phyloP scores from a whole-genome alignment of 2,797 vertebrate species.

The Furcifer pardalis region DNA sequence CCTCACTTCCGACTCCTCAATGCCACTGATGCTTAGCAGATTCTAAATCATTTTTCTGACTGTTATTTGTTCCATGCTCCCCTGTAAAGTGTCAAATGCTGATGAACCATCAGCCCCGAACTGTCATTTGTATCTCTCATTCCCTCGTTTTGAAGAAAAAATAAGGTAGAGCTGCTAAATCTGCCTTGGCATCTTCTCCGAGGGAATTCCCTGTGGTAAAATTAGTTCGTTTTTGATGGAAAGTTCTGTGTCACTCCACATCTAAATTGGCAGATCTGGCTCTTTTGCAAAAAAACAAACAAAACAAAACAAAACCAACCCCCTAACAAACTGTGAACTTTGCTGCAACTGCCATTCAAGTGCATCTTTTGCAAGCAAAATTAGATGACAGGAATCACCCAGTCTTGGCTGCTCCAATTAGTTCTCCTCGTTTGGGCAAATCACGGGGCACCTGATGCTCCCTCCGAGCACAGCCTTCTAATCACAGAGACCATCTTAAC shows the following conservation, averaged over 20 bases:
- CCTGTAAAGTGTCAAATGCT: constrained; percentile 89
- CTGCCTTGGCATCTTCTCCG: constrained; percentile 81
- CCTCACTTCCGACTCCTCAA: neutral
- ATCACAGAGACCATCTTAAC: constrained; percentile 71
- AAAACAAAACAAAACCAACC: too few relatives aligned
- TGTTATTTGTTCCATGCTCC: constrained; percentile 89
- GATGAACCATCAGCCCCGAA: constrained; percentile 88
- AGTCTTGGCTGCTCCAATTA: constrained; percentile 83
- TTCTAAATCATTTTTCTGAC: constrained; percentile 87
- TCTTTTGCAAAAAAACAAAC: constrained; percentile 89
- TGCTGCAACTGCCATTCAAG: constrained; percentile 93
- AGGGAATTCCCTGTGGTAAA: constrained; percentile 92
- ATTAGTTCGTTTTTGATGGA: constrained; percentile 95
- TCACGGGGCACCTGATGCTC: constrained; percentile 92
- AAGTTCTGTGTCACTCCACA: constrained; percentile 95
- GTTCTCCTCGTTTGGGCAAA: constrained; percentile 91
- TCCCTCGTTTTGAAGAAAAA: constrained; percentile 92
- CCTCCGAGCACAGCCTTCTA: constrained; percentile 79
- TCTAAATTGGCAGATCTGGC: constrained; percentile 96
- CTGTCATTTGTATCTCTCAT: constrained; percentile 93
- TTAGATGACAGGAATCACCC: constrained; percentile 89
- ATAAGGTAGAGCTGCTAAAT: constrained; percentile 79
- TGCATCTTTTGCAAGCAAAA: constrained; percentile 84
- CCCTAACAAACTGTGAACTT: constrained; percentile 95
- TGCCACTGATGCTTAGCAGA: constrained; percentile 72